Conservation (phyloP, 2,888 invertebrate genomes). For the Cataglyphis rosenhaueri region DNA sequence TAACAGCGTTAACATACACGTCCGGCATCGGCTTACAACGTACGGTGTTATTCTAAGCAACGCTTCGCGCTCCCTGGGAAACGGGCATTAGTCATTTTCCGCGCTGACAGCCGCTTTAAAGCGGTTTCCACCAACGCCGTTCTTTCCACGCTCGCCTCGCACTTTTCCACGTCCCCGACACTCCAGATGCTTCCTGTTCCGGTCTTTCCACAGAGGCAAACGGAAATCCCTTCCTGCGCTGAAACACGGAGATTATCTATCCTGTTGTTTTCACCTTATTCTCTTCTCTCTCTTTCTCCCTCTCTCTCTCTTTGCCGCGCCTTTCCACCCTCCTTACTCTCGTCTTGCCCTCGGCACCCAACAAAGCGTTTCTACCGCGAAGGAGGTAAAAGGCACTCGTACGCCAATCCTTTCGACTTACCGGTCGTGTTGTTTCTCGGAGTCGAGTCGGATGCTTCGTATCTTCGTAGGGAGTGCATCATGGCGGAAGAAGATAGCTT, state of each 20-base stretch:
- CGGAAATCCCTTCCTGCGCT: constrained; percentile 48
- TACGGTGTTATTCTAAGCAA: constrained; percentile 74
- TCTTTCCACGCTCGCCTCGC: constrained; percentile 67
- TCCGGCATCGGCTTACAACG: constrained; percentile 61
- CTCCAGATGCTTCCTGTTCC: constrained; percentile 64
- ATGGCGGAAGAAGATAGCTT: constrained; percentile 35
- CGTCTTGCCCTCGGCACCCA: neutral
- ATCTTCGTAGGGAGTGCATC: constrained; percentile 31
- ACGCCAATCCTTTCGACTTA: constrained; percentile 50
- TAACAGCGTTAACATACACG: constrained; percentile 42
- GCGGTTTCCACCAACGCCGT: constrained; percentile 72
- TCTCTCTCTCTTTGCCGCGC: neutral
- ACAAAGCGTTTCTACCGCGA: constrained; percentile 33
- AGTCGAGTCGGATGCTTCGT: constrained; percentile 32
- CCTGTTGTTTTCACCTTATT: constrained; percentile 53
- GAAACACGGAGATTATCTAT: constrained; percentile 56
- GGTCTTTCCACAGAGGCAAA: constrained; percentile 46
- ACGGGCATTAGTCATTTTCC: constrained; percentile 79
- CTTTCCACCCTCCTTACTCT: neutral
- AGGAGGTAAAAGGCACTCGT: constrained; percentile 48
- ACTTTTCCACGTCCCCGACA: constrained; percentile 48
- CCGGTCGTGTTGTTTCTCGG: constrained; percentile 46
- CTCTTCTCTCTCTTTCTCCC: neutral
- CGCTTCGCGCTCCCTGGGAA: constrained; percentile 58
- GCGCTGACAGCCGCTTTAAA: constrained; percentile 76